Conservation (phyloP, 2,888 invertebrate genomes). For the Liopterus haemorrhoidalis region DNA sequence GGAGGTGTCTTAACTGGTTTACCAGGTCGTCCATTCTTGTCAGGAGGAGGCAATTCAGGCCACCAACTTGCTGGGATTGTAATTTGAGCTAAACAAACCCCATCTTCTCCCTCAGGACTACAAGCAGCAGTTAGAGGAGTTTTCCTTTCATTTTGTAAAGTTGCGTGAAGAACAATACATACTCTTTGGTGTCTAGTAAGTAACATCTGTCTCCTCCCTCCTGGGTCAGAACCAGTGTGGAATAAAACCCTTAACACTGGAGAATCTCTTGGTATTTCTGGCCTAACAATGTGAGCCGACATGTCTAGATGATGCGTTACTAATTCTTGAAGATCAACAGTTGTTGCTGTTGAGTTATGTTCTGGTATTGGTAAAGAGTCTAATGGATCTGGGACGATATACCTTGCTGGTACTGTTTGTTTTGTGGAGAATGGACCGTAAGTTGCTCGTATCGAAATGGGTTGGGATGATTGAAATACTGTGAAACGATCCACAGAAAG, state of each 20-base stretch:
- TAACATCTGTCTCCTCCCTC: constrained; percentile 63
- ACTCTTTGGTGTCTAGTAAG: constrained; percentile 61
- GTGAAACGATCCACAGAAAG: constrained; percentile 84
- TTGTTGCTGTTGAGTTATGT: constrained; percentile 31
- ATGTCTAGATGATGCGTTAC: constrained; percentile 78
- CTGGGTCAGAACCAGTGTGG: constrained; percentile 82
- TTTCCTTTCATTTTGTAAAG: constrained; percentile 52
- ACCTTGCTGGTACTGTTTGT: constrained; percentile 86
- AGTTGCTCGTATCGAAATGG: constrained; percentile 84
- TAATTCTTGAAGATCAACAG: constrained; percentile 54
- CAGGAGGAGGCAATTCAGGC: constrained; percentile 64
- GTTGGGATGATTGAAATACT: constrained; percentile 84
- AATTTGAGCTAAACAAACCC: constrained; percentile 84
- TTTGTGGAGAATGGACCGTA: constrained; percentile 94
- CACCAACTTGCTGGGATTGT: constrained; percentile 90
- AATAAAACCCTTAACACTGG: constrained; percentile 89
- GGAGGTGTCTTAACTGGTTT: constrained; percentile 53
- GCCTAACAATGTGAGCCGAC: constrained; percentile 88
- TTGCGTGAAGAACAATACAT: constrained; percentile 74
- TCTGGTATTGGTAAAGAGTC: constrained; percentile 12
- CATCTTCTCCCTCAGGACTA: constrained; percentile 87
- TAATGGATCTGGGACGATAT: constrained; percentile 78
- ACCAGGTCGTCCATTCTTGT: constrained; percentile 52
- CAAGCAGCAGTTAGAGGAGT: constrained; percentile 79
- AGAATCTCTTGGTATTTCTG: constrained; percentile 78